Evolutionary conservation across 2,888 invertebrate genomes (phyloP), one percentile per base, ranked within the genome.

Genomic region (Harpagoxenus sublaevis): DNA sequence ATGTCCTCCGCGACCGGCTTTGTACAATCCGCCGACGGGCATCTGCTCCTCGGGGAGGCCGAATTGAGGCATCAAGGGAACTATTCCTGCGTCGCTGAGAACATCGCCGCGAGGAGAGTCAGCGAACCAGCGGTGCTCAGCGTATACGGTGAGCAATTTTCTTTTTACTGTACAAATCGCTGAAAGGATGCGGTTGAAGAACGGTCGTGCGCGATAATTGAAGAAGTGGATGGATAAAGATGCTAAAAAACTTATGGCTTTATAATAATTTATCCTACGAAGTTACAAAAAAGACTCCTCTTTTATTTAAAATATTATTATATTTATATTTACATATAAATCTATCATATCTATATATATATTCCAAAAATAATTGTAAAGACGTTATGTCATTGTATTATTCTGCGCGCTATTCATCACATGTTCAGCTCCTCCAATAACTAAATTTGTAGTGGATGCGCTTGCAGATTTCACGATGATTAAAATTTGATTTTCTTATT

Each of bases 41-140:
- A 97, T 92, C 96, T 98, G 86, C 96, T 98, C 62, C 97, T 99
- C 89, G 97, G 98, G 48, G 97, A 98, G 94, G 98, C 98, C 75
- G 96, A 98, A 55, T 96, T 98, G 45, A 90, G 87, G 63, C 93
- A 99, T 95, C 97, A 98, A 95, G 98, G 98, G 71, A 99, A 99
- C 96, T 99, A 98, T 95, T 98, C 98, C 70, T 99, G 99, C 95
- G 98, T 98, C 28, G 99, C 98, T 1, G 98, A 98, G 95, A 99
- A 99, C 95, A 97, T 98, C 78, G 98, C 98, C 5, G 98, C 97
- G 48, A 97, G 97, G 92, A 96, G 98, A 88, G 96, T 97, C 91
- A 98, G 98, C 71, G 97, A 98, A 89, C 97, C 98, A 0, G 98
- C 98, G 0, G 96, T 97, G 70, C 96, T 99, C 88, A 98, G 98